Evolutionary conservation across 1,140 invertebrate genomes (phyloP), one percentile per base, ranked within the genome.

Genomic region (Ooceraea biroi): DNA sequence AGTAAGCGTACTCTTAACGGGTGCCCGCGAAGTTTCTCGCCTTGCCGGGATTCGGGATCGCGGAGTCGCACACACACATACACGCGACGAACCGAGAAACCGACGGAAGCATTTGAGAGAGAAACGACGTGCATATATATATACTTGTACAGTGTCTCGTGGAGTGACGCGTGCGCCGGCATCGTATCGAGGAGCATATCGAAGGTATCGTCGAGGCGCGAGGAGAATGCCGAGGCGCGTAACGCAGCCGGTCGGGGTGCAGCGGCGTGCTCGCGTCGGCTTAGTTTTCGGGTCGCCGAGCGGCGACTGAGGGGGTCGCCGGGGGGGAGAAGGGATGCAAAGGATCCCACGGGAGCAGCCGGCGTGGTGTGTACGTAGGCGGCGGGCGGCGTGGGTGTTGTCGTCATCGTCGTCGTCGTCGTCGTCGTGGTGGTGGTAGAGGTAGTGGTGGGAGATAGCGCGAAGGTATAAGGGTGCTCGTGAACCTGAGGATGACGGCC

Each of bases 221-320:
- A 46, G 22, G 52, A 87, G 74, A 84, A 88, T 88, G 87, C 87
- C 48, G 85, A 74, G 57, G 58, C 82, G 63, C 84, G 78, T 82
- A 1, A 82, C 68, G 12, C 74, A 65, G 44, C 61, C 76, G 50
- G 25, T 60, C 11, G 68, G 58, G 41, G 57, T 84, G 83, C 88
- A 52, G 50, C 55, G 80, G 61, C 76, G 89, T 83, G 78, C 71
- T 44, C 72, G 85, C 44, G 86, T 55, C 74, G 88, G 86, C 58
- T 76, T 77, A 55, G 46, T 73, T 78, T 89, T 91, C 63, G 86
- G 90, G 77, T 89, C 86, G 80, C 85, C 89, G 22, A 90, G 89
- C 55, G 92, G 89, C 83, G 91, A 93, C 84, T 91, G 89, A 92
- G 76, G n/a, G 17, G 10, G 48, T 3, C 48, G 14, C 14, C 48